These are phyloP conservation scores for Ascidia mentula DNA, from an alignment of 23 tunicate species.

Conservation along the genomic window DNA sequence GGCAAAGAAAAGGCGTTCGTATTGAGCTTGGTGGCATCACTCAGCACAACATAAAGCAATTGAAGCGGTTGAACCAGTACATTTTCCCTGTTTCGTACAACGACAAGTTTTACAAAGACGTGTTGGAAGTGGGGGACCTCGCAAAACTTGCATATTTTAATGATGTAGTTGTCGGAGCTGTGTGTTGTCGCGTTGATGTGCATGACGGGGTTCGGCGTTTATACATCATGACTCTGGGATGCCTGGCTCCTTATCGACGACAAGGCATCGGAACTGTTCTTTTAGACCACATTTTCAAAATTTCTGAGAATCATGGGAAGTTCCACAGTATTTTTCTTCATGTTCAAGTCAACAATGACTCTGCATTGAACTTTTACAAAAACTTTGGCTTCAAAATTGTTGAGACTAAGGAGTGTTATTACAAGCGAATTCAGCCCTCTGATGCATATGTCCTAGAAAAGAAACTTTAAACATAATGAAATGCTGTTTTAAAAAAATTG, in stretches of 20 bases:
- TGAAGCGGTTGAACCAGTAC: conserved; percentile 87
- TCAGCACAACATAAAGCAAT: conserved; percentile 89
- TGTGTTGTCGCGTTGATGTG: conserved; percentile 83
- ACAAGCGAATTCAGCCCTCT: conserved; percentile 93
- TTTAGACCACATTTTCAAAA: conserved; percentile 76
- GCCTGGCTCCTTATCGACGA: conserved; percentile 84
- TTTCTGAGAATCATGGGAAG: conserved; percentile 55
- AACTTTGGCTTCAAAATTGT: conserved; percentile 85
- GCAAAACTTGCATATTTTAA: conserved; percentile 93
- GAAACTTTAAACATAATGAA: conserved; percentile 20
- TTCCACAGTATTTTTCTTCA: conserved; percentile 70
- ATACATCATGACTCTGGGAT: conserved; percentile 97
- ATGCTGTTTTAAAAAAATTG: no score
- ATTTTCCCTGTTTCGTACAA: conserved; percentile 94
- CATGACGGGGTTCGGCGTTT: conserved; percentile 56
- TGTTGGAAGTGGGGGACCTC: conserved; percentile 81
- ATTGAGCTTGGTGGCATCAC: conserved; percentile 92
- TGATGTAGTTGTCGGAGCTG: conserved; percentile 97
- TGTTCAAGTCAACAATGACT: conserved; percentile 89
- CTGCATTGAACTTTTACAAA: conserved; percentile 84
- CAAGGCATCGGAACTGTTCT: conserved; percentile 87
- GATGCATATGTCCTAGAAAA: conserved; percentile 96
- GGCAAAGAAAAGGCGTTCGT: conserved; percentile 66
- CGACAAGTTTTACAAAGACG: conserved; percentile 97
- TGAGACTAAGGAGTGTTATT: conserved; percentile 83